Conservation (phyloP, 2,797 vertebrate genomes). For the Myripristis jacobus region DNA sequence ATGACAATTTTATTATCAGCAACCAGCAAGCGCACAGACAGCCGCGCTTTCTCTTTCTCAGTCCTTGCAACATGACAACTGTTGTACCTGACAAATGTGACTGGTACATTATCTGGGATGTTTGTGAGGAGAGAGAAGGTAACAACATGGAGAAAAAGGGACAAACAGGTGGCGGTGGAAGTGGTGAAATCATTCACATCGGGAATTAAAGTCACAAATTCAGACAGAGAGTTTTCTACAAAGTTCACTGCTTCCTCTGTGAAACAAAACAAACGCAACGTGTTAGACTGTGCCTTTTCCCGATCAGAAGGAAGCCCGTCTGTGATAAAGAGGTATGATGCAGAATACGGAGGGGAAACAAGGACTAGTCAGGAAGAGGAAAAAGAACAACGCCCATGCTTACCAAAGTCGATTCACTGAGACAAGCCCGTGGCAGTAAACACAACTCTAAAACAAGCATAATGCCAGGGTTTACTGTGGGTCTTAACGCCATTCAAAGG, state of each 20-base stretch:
- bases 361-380: not conserved
- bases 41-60: not conserved
- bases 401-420: conserved; percentile 29
- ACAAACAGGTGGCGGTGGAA: not conserved
- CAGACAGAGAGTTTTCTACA: conserved; percentile 3
- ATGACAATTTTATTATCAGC: conserved; percentile 2
- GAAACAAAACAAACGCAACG: not conserved
- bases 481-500: conserved; percentile 16
- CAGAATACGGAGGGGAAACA: conserved; percentile 9
- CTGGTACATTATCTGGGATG: not conserved
- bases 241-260: not conserved
- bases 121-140: not conserved
- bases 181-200: not conserved
- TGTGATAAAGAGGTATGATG: conserved; percentile 9
- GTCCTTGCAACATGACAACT: not conserved
- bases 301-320: not conserved
- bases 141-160: not conserved
- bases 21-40: not conserved
- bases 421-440: conserved; percentile 22
- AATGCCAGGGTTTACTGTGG: conserved; percentile 21
- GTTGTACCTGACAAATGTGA: not conserved
- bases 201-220: conserved; percentile 15
- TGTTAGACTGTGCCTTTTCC: not conserved
- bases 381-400: conserved; percentile 28
- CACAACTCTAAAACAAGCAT: conserved; percentile 16